A percentile compares a stretch with the other conserved stretches of the same genome.
These are phyloP conservation scores for Erythrocercus mccallii DNA, from an alignment of 2,113 vertebrate species.

Conservation along the genomic window DNA sequence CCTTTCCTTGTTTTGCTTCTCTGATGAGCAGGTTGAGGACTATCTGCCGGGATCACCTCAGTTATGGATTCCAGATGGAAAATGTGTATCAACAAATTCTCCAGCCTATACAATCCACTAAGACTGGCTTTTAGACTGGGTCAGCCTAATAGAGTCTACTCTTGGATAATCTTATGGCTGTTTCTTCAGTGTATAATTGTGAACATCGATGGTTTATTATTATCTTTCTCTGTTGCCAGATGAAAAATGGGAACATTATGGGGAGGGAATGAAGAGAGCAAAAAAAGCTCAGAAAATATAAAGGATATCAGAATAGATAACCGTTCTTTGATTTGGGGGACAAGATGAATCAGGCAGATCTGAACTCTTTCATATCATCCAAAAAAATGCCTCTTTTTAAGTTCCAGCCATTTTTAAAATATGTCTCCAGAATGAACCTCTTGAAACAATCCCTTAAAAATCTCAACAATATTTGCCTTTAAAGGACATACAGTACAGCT, in stretches of 20 bases:
- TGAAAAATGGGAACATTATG: not conserved
- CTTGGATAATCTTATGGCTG: not conserved
- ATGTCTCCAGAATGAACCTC: not conserved
- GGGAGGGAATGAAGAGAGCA: not conserved
- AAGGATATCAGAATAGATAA: not conserved
- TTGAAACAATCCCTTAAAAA: slow-evolving; percentile 11
- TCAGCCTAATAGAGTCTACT: not conserved
- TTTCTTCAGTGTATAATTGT: not conserved
- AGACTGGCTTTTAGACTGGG: not conserved
- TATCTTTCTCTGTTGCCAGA: not conserved
- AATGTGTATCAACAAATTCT: not conserved
- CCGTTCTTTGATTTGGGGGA: not conserved
- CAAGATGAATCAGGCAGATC: not conserved
- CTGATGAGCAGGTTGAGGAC: not conserved
- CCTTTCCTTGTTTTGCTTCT: not conserved
- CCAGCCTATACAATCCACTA: not conserved
- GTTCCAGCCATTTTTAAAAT: not conserved
- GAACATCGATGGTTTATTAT: not conserved
- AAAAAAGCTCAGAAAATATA: not conserved
- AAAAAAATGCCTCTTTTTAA: not conserved
- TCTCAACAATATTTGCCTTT: not conserved
- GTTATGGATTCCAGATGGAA: slow-evolving; percentile 21
- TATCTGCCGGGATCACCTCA: not conserved
- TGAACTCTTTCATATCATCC: not conserved
- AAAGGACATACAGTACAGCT: not conserved